phyloP scores from a whole-genome alignment of 2,888 invertebrate genomes.

The Pollenia labialis region DNA sequence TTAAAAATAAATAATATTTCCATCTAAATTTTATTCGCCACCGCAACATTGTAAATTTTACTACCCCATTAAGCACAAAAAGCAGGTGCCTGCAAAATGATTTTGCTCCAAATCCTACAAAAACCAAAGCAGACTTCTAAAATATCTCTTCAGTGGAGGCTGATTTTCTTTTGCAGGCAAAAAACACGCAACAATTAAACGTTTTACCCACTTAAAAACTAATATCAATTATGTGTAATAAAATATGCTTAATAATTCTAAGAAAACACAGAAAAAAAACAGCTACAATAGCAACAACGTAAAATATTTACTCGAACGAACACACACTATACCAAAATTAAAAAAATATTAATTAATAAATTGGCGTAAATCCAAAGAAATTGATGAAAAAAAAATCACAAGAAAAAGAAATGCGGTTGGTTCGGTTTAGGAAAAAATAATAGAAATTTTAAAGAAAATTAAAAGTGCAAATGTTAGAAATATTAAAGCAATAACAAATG shows the following conservation, averaged over 20 bases:
- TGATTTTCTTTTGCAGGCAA: neutral
- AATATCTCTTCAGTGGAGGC: slow-evolving; percentile 9
- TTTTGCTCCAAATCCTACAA: slow-evolving; percentile 56
- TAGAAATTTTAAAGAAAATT: slow-evolving; percentile 48
- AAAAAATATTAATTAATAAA: slow-evolving; percentile 72
- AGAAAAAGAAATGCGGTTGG: neutral
- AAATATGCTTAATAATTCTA: slow-evolving; percentile 71
- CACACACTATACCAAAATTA: neutral
- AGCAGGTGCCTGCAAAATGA: slow-evolving; percentile 69
- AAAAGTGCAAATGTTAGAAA: slow-evolving; percentile 62
- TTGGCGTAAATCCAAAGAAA: slow-evolving; percentile 71
- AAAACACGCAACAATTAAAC: slow-evolving; percentile 67
- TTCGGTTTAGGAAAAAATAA: slow-evolving; percentile 27
- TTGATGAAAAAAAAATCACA: slow-evolving; percentile 43
- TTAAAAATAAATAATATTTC: slow-evolving; percentile 10
- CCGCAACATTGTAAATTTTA: slow-evolving; percentile 60
- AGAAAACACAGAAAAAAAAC: slow-evolving; percentile 29
- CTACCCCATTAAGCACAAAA: slow-evolving; percentile 53
- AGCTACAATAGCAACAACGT: slow-evolving; percentile 34
- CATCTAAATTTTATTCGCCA: slow-evolving; percentile 34
- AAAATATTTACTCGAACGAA: neutral
- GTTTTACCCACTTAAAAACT: slow-evolving; percentile 72
- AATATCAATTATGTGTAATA: slow-evolving; percentile 73
- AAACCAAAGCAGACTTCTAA: neutral
- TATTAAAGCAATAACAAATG: slow-evolving; percentile 45